Conservation (phyloP, 2,113 vertebrate species). For the Phainopepla nitens region DNA sequence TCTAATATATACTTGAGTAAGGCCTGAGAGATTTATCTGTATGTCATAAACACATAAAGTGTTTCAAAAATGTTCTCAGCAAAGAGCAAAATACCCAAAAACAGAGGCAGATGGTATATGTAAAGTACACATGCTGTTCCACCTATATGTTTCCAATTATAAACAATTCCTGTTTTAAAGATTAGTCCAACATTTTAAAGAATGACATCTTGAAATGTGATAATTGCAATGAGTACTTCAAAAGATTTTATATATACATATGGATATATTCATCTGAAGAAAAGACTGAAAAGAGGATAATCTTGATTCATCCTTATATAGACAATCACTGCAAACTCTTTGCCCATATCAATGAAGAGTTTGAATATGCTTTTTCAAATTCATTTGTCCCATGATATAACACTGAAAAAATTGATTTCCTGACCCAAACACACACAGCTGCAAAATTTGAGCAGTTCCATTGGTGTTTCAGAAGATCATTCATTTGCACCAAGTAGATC, state of each 20-base stretch:
- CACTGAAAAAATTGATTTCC: neutral
- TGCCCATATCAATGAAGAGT: neutral
- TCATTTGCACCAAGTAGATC: neutral
- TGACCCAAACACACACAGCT: neutral
- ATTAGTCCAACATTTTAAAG: neutral
- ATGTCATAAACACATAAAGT: neutral
- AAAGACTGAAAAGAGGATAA: neutral
- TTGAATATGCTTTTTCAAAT: neutral
- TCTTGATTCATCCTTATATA: neutral
- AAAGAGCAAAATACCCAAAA: neutral
- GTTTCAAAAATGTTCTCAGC: neutral
- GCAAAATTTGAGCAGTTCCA: neutral
- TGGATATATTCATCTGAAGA: neutral
- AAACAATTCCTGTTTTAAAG: neutral
- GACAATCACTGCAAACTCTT: neutral
- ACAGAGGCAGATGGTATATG: neutral
- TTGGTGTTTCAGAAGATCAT: neutral
- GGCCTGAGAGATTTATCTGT: neutral
- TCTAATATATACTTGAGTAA: neutral
- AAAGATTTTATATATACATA: neutral
- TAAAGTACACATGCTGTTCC: neutral
- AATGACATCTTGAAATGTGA: neutral
- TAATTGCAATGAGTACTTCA: neutral
- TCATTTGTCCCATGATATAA: neutral
- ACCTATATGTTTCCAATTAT: neutral